These are phyloP conservation scores for Eudorcas thomsonii DNA, from an alignment of 2,113 vertebrate genomes.

Conservation along the genomic window DNA sequence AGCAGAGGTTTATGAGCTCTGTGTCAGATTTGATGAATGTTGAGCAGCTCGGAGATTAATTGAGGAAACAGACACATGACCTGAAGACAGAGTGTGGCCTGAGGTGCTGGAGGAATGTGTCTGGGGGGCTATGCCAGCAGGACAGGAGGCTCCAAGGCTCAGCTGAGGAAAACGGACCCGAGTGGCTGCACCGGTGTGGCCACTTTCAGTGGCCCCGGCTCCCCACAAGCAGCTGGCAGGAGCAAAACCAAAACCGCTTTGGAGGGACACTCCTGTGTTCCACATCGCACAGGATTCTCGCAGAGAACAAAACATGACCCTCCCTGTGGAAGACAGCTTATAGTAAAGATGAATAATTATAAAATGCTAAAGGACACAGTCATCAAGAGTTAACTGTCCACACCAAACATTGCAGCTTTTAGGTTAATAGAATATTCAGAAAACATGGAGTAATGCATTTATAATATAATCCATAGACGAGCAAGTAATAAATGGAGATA, in stretches of 20 bases:
- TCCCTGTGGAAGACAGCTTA: not conserved
- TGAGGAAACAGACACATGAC: not conserved
- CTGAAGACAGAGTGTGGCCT: not conserved
- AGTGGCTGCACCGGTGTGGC: not conserved
- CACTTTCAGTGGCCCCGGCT: not conserved
- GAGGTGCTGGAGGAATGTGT: not conserved
- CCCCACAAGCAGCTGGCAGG: too few species aligned
- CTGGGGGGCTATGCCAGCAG: not conserved
- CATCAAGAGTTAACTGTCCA: not conserved
- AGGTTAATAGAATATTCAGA: not conserved
- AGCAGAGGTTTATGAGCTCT: not conserved
- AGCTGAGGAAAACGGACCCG: not conserved
- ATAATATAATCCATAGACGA: not conserved
- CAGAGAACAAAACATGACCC: not conserved
- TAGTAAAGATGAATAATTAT: not conserved
- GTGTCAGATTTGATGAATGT: not conserved
- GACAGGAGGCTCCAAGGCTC: not conserved
- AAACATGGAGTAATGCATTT: not conserved
- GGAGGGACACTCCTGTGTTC: not conserved
- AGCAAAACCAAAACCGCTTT: not conserved
- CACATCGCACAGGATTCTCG: not conserved
- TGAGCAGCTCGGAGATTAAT: not conserved
- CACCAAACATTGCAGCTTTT: not conserved
- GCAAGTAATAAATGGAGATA: not conserved
- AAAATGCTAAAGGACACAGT: not conserved